Evolutionary conservation across 2,888 invertebrate species (phyloP).

Genomic region (Chrysomela aeneicollis): DNA sequence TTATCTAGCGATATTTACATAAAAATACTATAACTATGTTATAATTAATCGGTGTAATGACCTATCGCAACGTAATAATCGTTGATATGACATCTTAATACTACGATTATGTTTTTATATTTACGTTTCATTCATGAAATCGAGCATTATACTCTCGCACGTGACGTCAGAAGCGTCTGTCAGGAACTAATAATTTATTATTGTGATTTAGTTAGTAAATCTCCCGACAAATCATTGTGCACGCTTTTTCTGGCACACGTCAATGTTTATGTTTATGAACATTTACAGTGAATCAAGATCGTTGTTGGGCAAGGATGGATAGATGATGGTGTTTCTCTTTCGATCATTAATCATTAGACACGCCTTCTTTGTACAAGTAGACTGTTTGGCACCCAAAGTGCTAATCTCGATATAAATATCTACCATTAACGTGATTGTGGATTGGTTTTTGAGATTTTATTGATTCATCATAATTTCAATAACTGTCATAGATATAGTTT

Average conservation of each 20-base stretch:
- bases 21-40: conserved; percentile 50
- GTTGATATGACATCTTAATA: conserved; percentile 52
- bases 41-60: conserved; percentile 49
- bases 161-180: conserved; percentile 33
- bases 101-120: conserved; percentile 46
- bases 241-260: conserved; percentile 21
- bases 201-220: conserved; percentile 28
- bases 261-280: conserved; percentile 25
- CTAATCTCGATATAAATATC: conserved; percentile 1
- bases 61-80: conserved; percentile 49
- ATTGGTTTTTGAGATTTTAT: not conserved
- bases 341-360: not conserved
- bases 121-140: conserved; percentile 47
- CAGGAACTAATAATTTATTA: conserved; percentile 32
- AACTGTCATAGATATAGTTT: too few relatives aligned
- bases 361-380: not conserved
- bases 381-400: not conserved
- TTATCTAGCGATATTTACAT: conserved; percentile 49
- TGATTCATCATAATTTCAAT: too few relatives aligned
- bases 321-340: conserved; percentile 13
- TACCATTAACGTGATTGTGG: not conserved
- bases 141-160: conserved; percentile 26
- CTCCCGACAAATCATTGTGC: conserved; percentile 21
- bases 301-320: conserved; percentile 7
- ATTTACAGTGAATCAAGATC: conserved; percentile 17